Conservation (phyloP, 2,113 vertebrate species). For the Oncorhynchus kisutch region DNA sequence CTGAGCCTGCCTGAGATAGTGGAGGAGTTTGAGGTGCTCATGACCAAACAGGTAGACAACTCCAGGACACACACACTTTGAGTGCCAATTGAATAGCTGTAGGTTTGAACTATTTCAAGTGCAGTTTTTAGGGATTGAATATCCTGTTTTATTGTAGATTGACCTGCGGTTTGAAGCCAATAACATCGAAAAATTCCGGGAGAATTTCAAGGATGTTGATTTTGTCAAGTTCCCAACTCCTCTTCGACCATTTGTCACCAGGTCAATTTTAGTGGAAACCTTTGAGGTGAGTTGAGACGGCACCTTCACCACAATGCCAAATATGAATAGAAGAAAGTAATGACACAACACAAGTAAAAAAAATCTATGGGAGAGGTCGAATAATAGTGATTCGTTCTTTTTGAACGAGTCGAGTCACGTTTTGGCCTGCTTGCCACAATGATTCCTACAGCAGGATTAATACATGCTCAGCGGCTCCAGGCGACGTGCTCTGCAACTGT, state of each 20-base stretch:
- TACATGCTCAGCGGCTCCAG: too few species aligned
- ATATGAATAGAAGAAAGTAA: too few species aligned
- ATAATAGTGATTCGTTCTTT: too few species aligned
- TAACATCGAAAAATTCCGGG: slow-evolving; percentile 87
- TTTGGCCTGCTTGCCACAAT: too few species aligned
- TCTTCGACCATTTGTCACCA: slow-evolving; percentile 84
- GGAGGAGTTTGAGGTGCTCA: slow-evolving; percentile 93
- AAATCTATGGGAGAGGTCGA: neutral
- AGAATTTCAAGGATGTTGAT: slow-evolving; percentile 83
- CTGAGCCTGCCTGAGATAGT: slow-evolving; percentile 90
- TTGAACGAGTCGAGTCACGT: too few species aligned
- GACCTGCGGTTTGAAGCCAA: slow-evolving; percentile 89
- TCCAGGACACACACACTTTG: neutral
- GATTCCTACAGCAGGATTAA: too few species aligned
- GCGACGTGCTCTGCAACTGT: too few species aligned
- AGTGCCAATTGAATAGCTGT: neutral
- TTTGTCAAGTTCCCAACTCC: slow-evolving; percentile 91
- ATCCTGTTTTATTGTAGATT: slow-evolving; percentile 73
- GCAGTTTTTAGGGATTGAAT: neutral
- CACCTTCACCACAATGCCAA: too few species aligned
- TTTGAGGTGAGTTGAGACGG: slow-evolving; percentile 77
- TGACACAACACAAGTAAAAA: neutral
- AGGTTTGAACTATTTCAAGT: too few species aligned
- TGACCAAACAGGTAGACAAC: slow-evolving; percentile 86
- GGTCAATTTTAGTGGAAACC: slow-evolving; percentile 88